Evolutionary conservation across 2,113 vertebrate genomes (phyloP).

Genomic region (Patagioenas fasciata): DNA sequence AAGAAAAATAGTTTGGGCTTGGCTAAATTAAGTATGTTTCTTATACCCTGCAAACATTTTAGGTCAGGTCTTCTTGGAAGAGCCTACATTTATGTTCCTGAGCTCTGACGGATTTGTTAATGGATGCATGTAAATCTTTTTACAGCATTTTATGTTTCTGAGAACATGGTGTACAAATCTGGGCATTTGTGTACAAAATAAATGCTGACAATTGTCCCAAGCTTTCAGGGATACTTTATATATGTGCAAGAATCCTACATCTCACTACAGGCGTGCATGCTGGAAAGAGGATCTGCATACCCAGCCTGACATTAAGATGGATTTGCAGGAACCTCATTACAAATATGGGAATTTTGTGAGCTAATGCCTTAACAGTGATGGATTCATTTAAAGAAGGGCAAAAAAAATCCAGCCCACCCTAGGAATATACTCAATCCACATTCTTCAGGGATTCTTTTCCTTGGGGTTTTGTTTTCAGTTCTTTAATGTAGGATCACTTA

Average conservation of each 20-base stretch:
- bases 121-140: neutral
- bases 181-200: neutral
- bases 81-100: neutral
- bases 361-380: neutral
- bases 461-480: neutral
- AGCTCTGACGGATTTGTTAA: neutral
- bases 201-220: neutral
- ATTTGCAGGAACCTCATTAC: constrained; percentile 37
- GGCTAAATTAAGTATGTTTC: neutral
- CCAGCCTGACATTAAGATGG: constrained; percentile 17
- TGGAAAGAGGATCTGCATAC: constrained; percentile 12
- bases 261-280: neutral
- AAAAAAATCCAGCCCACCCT: neutral
- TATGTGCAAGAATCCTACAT: constrained; percentile 9
- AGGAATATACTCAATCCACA: neutral
- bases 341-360: constrained; percentile 17
- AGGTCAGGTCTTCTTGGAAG: neutral
- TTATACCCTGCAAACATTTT: neutral
- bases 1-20: constrained; percentile 4
- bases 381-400: neutral
- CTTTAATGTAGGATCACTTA: neutral
- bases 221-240: neutral
- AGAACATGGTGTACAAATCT: neutral
- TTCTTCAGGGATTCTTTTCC: neutral
- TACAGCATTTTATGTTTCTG: neutral